Percentiles rank a stretch among this genome's conserved stretches.
These are phyloP conservation scores for Amazona vittata DNA, from an alignment of 2,113 vertebrate genomes.

Conservation along the genomic window DNA sequence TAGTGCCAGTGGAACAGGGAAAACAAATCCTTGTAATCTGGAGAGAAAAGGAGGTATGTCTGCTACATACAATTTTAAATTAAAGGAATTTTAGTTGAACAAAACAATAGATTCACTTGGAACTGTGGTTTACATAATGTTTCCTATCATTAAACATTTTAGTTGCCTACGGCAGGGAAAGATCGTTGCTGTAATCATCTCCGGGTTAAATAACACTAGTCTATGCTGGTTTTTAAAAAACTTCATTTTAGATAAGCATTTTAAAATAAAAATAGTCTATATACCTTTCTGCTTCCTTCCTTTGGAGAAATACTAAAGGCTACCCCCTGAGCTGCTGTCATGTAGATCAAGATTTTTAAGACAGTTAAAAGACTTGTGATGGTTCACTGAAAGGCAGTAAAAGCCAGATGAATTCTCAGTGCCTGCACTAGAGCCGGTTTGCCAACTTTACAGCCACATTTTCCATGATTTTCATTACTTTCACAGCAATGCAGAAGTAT, in stretches of 20 bases:
- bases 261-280: slow-evolving; percentile 19
- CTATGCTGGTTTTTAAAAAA: not conserved
- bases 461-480: not conserved
- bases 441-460: not conserved
- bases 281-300: not conserved
- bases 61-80: not conserved
- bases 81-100: not conserved
- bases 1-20: not conserved
- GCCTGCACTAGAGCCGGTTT: not conserved
- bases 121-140: not conserved
- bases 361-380: not conserved
- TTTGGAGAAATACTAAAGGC: not conserved
- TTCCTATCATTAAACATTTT: not conserved
- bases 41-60: not conserved
- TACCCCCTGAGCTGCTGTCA: not conserved
- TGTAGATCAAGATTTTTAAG: not conserved
- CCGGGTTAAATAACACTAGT: not conserved
- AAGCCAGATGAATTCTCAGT: not conserved
- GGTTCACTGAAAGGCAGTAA: not conserved
- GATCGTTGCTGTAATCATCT: not conserved
- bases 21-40: not conserved
- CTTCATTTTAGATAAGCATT: not conserved
- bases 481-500: not conserved
- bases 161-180: not conserved
- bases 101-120: not conserved